Percentiles rank a stretch among this genome's conserved stretches.
Conservation (phyloP, 1,140 invertebrate species). For the Drosophila triauraria region DNA sequence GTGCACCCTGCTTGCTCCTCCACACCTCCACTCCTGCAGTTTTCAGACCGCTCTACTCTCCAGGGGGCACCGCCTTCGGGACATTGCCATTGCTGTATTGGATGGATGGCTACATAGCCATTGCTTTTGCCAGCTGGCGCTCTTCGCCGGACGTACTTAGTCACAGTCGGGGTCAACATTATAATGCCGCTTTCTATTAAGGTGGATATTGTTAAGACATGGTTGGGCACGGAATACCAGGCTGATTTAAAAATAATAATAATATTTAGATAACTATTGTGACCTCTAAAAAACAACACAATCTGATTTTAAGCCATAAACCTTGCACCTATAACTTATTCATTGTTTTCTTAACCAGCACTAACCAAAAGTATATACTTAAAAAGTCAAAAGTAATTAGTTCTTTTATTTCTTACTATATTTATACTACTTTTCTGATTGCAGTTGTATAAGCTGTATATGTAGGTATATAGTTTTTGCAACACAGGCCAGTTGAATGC, state of each 20-base stretch:
- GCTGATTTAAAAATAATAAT: background rate
- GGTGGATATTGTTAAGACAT: too few relatives aligned
- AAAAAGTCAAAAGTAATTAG: background rate
- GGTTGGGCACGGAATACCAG: too few relatives aligned
- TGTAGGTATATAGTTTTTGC: conserved; percentile 39
- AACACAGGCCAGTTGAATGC: conserved; percentile 67
- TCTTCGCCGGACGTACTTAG: background rate
- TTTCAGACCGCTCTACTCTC: background rate
- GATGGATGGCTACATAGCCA: background rate
- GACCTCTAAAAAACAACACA: too few relatives aligned
- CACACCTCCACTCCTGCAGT: conserved; percentile 4
- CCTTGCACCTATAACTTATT: background rate
- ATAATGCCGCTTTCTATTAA: too few relatives aligned
- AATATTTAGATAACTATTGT: background rate
- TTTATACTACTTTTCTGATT: background rate
- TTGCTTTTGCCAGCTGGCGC: conserved; percentile 19
- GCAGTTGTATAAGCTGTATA: background rate
- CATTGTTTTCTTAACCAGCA: background rate
- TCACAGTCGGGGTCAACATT: background rate
- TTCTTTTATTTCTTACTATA: background rate
- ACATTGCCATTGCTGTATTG: conserved; percentile 27
- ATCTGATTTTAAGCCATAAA: background rate
- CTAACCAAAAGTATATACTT: background rate
- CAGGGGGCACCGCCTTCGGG: conserved; percentile 18
- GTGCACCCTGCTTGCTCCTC: conserved; percentile 17